A percentile compares a stretch with the other conserved stretches of the same genome.
Evolutionary conservation across 35 echinoderm and acorn worm genomes (phyloP).

Genomic region (Ophiothrix spiculata): DNA sequence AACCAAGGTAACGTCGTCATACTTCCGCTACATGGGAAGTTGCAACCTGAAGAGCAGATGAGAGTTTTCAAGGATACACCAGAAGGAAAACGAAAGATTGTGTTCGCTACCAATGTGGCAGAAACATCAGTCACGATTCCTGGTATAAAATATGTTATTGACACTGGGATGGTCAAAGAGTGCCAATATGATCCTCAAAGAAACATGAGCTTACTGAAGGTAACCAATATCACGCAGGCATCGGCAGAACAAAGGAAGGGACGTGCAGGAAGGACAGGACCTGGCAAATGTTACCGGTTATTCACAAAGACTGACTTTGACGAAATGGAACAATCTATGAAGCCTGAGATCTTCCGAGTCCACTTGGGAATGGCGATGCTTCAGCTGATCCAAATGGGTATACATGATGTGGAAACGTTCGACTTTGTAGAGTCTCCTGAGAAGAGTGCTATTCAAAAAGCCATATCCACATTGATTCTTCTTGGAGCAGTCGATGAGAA

Average conservation of each 20-base stretch:
- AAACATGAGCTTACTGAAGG: conserved; percentile 49
- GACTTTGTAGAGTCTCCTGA: conserved; percentile 42
- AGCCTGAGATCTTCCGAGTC: conserved; percentile 42
- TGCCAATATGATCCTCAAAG: conserved; percentile 43
- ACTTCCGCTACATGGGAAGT: conserved; percentile 36
- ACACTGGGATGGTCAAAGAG: conserved; percentile 45
- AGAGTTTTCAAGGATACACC: conserved; percentile 26
- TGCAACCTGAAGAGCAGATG: conserved; percentile 41
- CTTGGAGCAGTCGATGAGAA: conserved; percentile 35
- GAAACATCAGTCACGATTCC: conserved; percentile 49
- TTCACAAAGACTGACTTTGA: conserved; percentile 31
- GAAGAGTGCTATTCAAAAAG: conserved; percentile 24
- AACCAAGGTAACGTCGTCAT: conserved; percentile 1
- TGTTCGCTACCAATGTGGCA: conserved; percentile 49
- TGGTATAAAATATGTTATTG: conserved; percentile 45
- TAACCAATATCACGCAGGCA: conserved; percentile 30
- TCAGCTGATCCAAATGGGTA: conserved; percentile 42
- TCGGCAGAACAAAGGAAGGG: conserved; percentile 45
- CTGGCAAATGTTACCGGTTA: conserved; percentile 26
- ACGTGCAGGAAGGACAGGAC: conserved; percentile 31
- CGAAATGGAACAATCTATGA: conserved; percentile 24
- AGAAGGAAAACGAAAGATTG: conserved; percentile 15
- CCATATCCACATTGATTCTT: conserved; percentile 15
- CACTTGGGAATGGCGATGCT: conserved; percentile 46
- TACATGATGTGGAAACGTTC: conserved; percentile 38